phyloP scores from a whole-genome alignment of 2,113 vertebrate species.

The Loxodonta africana region DNA sequence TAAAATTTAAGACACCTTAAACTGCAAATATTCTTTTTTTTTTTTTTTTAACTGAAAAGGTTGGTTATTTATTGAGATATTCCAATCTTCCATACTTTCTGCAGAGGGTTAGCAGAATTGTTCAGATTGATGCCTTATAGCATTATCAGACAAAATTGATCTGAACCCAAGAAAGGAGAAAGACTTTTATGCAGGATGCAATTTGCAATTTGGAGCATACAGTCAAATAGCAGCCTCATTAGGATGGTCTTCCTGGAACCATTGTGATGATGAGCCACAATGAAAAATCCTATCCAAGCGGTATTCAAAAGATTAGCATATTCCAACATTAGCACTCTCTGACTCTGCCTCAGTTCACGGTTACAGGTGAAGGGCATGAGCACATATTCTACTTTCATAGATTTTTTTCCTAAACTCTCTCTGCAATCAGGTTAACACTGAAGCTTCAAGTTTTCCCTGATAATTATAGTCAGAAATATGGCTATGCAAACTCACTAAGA shows the following conservation, averaged over 20 bases:
- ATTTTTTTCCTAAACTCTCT: constrained; percentile 27
- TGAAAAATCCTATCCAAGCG: constrained; percentile 53
- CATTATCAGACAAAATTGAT: constrained; percentile 77
- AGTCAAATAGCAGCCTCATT: constrained; percentile 72
- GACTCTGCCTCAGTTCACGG: neutral
- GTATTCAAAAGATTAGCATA: constrained; percentile 68
- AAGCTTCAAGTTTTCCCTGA: constrained; percentile 28
- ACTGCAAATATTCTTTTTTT: neutral
- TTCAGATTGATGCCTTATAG: neutral
- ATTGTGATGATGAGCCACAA: constrained; percentile 69
- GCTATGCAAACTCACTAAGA: neutral
- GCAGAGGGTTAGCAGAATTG: constrained; percentile 57
- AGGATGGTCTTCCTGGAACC: constrained; percentile 66
- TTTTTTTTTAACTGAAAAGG: neutral
- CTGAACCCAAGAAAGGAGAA: constrained; percentile 64
- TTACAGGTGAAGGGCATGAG: constrained; percentile 53
- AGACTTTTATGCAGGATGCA: constrained; percentile 52
- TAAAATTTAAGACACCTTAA: constrained; percentile 58
- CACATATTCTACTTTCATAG: constrained; percentile 39
- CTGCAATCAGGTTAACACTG: constrained; percentile 10
- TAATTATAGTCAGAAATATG: neutral
- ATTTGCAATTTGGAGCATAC: constrained; percentile 72
- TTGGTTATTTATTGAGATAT: constrained; percentile 24
- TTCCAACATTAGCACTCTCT: constrained; percentile 40
- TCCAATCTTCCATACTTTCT: neutral